Conservation (phyloP, 2,113 vertebrate genomes). For the Hemibagrus wyckioides region DNA sequence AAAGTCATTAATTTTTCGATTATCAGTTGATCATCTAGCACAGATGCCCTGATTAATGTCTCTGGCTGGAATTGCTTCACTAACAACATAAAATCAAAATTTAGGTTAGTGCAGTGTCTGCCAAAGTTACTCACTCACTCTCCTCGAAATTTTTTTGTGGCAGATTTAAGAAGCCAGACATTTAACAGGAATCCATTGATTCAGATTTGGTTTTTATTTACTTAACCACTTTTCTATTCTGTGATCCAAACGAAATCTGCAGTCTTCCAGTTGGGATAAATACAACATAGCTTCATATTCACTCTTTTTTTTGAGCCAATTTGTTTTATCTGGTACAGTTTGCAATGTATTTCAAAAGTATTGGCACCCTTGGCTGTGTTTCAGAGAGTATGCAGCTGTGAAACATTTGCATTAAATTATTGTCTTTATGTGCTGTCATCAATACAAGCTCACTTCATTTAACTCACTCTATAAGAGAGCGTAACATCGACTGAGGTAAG, state of each 20-base stretch:
- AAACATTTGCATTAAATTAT: neutral
- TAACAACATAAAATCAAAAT: neutral
- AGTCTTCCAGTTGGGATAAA: neutral
- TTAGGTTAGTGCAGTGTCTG: neutral
- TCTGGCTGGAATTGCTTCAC: neutral
- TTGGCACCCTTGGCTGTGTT: neutral
- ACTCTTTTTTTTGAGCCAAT: neutral
- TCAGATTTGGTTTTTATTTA: neutral
- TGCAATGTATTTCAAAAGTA: neutral
- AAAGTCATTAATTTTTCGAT: neutral
- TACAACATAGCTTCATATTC: neutral
- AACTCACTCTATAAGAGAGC: neutral
- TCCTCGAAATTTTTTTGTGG: neutral
- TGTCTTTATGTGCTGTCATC: neutral
- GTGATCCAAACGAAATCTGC: neutral
- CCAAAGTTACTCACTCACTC: neutral
- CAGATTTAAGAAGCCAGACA: neutral
- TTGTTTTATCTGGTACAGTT: neutral
- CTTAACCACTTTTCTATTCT: neutral
- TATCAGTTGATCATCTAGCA: neutral
- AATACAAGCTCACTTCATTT: neutral
- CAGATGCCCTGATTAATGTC: neutral
- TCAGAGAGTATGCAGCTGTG: neutral
- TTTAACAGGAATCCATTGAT: neutral
- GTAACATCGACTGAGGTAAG: neutral